These are phyloP conservation scores for Drosophila prolongata DNA, from an alignment of 2,888 invertebrate species.

Conservation along the genomic window DNA sequence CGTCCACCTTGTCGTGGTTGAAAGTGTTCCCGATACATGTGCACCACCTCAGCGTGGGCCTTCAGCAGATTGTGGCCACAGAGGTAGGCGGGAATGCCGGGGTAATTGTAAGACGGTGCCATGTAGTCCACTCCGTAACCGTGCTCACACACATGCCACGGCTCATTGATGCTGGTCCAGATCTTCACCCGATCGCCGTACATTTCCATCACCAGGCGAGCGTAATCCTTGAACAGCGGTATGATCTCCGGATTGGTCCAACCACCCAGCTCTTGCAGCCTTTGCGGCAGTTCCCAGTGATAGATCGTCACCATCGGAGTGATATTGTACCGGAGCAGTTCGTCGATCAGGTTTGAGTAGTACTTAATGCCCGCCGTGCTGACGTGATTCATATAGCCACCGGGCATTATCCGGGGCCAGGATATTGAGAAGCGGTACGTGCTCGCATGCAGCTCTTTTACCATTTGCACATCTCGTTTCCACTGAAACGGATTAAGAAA, in stretches of 20 bases:
- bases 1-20: constrained; percentile 86
- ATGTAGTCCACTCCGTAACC: constrained; percentile 86
- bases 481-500: constrained; percentile 68
- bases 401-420: constrained; percentile 91
- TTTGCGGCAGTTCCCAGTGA: constrained; percentile 90
- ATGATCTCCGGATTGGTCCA: constrained; percentile 89
- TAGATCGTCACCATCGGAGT: constrained; percentile 90
- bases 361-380: constrained; percentile 90
- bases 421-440: constrained; percentile 90
- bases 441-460: constrained; percentile 87
- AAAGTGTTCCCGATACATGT: constrained; percentile 87
- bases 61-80: constrained; percentile 90
- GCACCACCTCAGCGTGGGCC: constrained; percentile 90
- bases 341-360: constrained; percentile 91
- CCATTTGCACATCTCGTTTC: constrained; percentile 87
- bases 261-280: constrained; percentile 88
- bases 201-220: constrained; percentile 87
- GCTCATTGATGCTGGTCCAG: constrained; percentile 93
- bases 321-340: constrained; percentile 88
- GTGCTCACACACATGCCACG: constrained; percentile 85
- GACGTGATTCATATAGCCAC: constrained; percentile 87
- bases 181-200: constrained; percentile 88
- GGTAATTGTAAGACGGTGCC: constrained; percentile 87
- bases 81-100: constrained; percentile 88
- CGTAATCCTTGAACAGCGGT: constrained; percentile 88